Conservation (phyloP, 1,140 invertebrate genomes). For the Zaprionus africanus region DNA sequence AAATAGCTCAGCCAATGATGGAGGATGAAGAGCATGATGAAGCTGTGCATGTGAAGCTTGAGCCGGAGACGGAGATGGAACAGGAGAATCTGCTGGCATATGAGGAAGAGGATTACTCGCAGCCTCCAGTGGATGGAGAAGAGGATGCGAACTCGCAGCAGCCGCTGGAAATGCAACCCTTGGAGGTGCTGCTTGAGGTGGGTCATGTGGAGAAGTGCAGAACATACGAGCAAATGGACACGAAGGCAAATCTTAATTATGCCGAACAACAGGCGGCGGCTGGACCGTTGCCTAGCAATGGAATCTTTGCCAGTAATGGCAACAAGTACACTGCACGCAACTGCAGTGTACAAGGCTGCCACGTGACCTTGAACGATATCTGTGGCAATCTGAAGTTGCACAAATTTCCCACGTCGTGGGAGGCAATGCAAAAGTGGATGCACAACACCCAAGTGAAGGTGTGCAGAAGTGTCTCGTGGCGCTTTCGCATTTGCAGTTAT, state of each 20-base stretch:
- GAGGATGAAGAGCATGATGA: constrained; percentile 42
- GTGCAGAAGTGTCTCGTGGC: constrained; percentile 61
- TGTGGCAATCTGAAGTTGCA: constrained; percentile 58
- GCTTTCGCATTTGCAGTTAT: constrained; percentile 71
- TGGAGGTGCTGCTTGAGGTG: constrained; percentile 68
- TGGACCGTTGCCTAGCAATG: neutral
- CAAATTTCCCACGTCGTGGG: constrained; percentile 60
- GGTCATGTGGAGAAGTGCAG: constrained; percentile 66
- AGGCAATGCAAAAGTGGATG: constrained; percentile 66
- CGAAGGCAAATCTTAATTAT: constrained; percentile 21
- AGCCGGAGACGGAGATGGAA: constrained; percentile 17
- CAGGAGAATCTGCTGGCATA: neutral
- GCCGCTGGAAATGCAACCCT: constrained; percentile 37
- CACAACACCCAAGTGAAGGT: constrained; percentile 70
- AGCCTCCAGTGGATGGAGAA: neutral
- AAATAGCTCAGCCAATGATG: constrained; percentile 36
- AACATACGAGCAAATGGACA: constrained; percentile 64
- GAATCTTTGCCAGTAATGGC: neutral
- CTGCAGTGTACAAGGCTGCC: constrained; percentile 64
- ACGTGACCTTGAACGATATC: constrained; percentile 46
- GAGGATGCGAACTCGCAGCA: constrained; percentile 19
- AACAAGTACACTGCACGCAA: constrained; percentile 51
- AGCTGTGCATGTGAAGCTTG: constrained; percentile 17
- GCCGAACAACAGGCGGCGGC: constrained; percentile 2
- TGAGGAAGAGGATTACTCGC: neutral